Evolutionary conservation across 2,797 vertebrate genomes (phyloP), one percentile per base, ranked within the genome.

Genomic region (Loriculus beryllinus): DNA sequence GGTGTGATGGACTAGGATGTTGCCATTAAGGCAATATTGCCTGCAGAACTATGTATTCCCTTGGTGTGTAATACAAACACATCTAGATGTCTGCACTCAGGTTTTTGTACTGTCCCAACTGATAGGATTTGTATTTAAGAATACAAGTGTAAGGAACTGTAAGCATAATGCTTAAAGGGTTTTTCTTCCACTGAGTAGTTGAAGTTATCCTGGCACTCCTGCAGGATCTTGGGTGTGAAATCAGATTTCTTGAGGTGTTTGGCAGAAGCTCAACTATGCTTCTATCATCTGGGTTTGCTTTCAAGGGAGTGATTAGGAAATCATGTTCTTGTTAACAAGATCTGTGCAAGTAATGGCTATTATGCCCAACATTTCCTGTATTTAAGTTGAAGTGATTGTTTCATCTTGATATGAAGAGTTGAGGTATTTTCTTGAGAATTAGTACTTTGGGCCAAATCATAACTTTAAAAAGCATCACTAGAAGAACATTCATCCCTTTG

Each of bases 261-360:
- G 96, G 94, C 91, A 91, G 35, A 63, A 69, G 59, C 63, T 92
- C 93, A 96, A 59, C 86, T 95, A 95, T 70, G 84, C 42, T 95
- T 95, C 92, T 92, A 52, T 92, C 77, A 82, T 87, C 81, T 93
- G 82, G 60, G 26, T 81, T 91, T 85, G 29, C 95, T 94, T 96
- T 97, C 95, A 96, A 89, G 87, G 85, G 82, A 91, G 87, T 0
- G 67, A 96, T 96, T 96, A 97, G 87, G 93, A 93, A 95, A 95
- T 95, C 91, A 95, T 82, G 70, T 63, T 93, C 90, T 95, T 95
- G 79, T 95, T 97, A 97, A 95, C 87, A 94, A 93, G 88, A 92
- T 91, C 76, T 89, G 70, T 56, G 82, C 81, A 65, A 93, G 89
- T 86, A 91, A 92, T 59, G 35, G 67, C 75, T 90, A 37, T 92